Percentiles rank a stretch among this genome's conserved stretches.
Conservation (phyloP, 2,113 vertebrate species). For the Microtus pennsylvanicus region DNA sequence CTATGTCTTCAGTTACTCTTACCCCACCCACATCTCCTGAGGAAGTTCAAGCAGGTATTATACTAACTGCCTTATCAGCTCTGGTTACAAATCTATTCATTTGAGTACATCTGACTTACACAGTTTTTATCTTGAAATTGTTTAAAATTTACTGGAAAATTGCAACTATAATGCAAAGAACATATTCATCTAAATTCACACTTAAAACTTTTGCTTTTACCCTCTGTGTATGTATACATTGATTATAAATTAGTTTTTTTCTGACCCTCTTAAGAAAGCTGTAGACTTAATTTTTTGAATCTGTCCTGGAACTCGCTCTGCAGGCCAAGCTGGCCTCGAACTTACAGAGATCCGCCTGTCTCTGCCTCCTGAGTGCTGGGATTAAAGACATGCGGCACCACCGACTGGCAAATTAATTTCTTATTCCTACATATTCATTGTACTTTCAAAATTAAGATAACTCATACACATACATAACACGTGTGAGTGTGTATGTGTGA, state of each 20-base stretch:
- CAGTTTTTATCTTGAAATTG: constrained; percentile 53
- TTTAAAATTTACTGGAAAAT: constrained; percentile 45
- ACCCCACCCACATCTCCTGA: constrained; percentile 98
- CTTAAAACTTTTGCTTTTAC: neutral
- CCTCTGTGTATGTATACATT: neutral
- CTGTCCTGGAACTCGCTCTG: too few species aligned
- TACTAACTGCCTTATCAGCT: neutral
- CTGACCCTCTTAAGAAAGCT: constrained; percentile 35
- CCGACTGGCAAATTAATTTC: too few species aligned
- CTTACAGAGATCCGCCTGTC: too few species aligned
- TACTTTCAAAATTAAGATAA: constrained; percentile 25
- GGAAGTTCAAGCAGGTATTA: constrained; percentile 95
- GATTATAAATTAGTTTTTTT: constrained; percentile 45
- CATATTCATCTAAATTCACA: constrained; percentile 26
- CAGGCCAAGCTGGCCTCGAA: too few species aligned
- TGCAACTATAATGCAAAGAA: neutral
- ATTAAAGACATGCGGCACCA: too few species aligned
- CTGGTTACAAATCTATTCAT: neutral
- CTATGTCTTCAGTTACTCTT: constrained; percentile 97
- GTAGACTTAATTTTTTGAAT: neutral
- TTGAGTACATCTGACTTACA: constrained; percentile 27
- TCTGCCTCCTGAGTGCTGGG: too few species aligned
- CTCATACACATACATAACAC: neutral
- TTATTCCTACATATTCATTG: neutral
- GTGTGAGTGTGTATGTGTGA: neutral